A percentile compares a stretch with the other conserved stretches of the same genome.
Evolutionary conservation across 1,140 invertebrate species (phyloP).

Genomic region (Homarus americanus): DNA sequence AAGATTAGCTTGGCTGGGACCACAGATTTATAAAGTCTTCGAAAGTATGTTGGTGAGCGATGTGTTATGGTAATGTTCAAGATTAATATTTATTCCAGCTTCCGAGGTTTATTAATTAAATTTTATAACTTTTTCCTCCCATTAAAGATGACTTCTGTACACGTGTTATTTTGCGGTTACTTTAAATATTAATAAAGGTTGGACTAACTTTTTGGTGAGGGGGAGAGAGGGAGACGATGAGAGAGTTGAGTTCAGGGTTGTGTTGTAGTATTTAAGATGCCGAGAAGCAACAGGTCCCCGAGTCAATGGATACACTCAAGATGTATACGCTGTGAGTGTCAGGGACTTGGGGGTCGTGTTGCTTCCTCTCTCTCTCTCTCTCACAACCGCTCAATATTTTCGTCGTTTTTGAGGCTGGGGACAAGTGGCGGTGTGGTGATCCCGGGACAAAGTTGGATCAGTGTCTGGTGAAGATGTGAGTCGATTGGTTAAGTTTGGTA

Average conservation of each 20-base stretch:
- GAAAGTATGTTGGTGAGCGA: neutral
- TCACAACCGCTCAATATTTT: neutral
- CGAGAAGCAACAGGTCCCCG: neutral
- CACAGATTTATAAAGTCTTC: neutral
- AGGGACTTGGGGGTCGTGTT: neutral
- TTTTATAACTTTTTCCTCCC: too few relatives aligned
- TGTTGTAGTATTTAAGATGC: neutral
- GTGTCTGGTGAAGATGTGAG: neutral
- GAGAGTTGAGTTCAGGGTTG: neutral
- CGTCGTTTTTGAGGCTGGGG: neutral
- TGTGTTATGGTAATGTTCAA: too few relatives aligned
- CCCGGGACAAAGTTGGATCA: neutral
- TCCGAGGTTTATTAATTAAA: too few relatives aligned
- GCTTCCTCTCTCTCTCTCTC: too few relatives aligned
- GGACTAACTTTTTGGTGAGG: too few relatives aligned
- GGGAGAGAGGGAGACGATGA: too few relatives aligned
- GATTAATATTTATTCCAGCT: too few relatives aligned
- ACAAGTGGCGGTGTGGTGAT: neutral
- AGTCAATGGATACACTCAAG: constrained; percentile 2
- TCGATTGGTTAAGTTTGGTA: too few relatives aligned
- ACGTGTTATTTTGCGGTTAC: too few relatives aligned
- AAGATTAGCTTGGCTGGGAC: neutral
- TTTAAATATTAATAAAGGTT: too few relatives aligned
- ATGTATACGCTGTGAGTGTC: neutral
- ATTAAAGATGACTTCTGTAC: too few relatives aligned